phyloP scores from a whole-genome alignment of 2,113 vertebrate genomes.

The Shinisaurus crocodilurus region DNA sequence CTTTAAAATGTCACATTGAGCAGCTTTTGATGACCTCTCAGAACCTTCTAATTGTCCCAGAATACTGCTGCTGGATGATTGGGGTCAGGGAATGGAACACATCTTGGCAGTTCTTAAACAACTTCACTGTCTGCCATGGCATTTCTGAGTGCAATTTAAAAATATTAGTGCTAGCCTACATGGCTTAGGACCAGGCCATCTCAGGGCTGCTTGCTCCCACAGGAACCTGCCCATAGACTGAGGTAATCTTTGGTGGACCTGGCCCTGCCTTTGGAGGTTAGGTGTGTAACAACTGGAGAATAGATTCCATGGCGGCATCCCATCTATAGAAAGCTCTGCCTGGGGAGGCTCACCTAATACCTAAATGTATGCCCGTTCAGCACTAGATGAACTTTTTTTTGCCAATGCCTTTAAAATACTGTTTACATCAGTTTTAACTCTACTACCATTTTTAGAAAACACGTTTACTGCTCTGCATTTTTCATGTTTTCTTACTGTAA shows the following conservation, averaged over 20 bases:
- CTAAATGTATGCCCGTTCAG: neutral
- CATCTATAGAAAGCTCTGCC: neutral
- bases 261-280: neutral
- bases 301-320: neutral
- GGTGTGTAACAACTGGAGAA: neutral
- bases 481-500: neutral
- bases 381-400: neutral
- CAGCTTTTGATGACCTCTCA: neutral
- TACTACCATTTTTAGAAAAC: neutral
- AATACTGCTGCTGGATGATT: neutral
- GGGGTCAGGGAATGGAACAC: neutral
- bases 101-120: too few species aligned
- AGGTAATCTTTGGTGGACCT: neutral
- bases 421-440: neutral
- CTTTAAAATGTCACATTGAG: neutral
- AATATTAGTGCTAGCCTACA: neutral
- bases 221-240: neutral
- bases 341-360: neutral
- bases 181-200: neutral
- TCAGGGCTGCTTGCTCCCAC: too few species aligned
- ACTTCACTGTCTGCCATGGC: too few species aligned
- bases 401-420: neutral
- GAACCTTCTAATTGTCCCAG: neutral
- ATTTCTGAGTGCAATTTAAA: too few species aligned
- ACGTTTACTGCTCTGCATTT: neutral